phyloP scores from a whole-genome alignment of 2,113 vertebrate genomes.

The Rhea pennata region DNA sequence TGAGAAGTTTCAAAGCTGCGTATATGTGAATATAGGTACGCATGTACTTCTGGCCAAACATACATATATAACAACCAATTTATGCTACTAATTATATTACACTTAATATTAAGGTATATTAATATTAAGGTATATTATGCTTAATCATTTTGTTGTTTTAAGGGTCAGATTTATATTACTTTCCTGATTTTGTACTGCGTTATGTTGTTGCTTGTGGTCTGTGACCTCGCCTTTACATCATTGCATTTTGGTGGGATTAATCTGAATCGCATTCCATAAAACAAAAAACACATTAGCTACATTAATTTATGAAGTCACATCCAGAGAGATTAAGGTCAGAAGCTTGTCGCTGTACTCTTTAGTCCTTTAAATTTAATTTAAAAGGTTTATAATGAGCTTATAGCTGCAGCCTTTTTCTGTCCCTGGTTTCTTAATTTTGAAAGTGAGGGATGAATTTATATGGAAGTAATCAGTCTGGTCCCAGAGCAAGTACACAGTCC shows the following conservation, averaged over 20 bases:
- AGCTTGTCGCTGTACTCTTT: not conserved
- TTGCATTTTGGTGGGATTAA: not conserved
- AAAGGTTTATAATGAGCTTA: not conserved
- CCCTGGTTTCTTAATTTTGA: not conserved
- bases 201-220: not conserved
- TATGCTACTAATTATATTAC: not conserved
- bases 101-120: too few relatives aligned
- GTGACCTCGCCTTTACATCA: constrained; percentile 13
- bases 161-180: not conserved
- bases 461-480: not conserved
- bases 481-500: not conserved
- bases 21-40: not conserved
- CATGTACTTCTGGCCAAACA: not conserved
- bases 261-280: not conserved
- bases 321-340: constrained; percentile 1
- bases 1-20: not conserved
- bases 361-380: constrained; percentile 3
- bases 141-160: not conserved
- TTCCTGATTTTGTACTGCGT: not conserved
- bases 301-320: constrained; percentile 6
- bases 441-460: not conserved
- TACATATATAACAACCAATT: not conserved
- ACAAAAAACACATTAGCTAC: not conserved
- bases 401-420: not conserved
- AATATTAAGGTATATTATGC: not conserved